A percentile compares a stretch with the other conserved stretches of the same genome.
These are phyloP conservation scores for Sphaeramia orbicularis DNA, from an alignment of 2,797 vertebrate genomes.

Conservation along the genomic window DNA sequence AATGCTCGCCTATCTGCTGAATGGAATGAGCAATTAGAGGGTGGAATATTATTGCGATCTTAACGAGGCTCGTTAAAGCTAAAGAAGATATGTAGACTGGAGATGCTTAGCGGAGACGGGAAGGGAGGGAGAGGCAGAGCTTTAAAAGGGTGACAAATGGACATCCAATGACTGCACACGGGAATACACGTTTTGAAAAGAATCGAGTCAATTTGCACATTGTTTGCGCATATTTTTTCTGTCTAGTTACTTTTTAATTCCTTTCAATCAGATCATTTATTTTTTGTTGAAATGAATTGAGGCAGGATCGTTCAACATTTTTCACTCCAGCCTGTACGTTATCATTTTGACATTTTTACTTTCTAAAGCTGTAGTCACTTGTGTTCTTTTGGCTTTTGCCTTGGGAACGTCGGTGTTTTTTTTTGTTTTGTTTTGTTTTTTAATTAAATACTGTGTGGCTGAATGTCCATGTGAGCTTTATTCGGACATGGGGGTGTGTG, in stretches of 20 bases:
- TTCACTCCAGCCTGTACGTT: slow-evolving; percentile 7
- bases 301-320: slow-evolving; percentile 30
- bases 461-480: slow-evolving; percentile 14
- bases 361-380: slow-evolving; percentile 30
- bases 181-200: slow-evolving; percentile 84
- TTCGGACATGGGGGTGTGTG: slow-evolving; percentile 33
- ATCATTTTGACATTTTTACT: slow-evolving; percentile 38
- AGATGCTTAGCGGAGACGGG: slow-evolving; percentile 77
- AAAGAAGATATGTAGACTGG: slow-evolving; percentile 89
- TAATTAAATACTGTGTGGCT: background rate
- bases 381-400: background rate
- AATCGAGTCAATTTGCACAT: slow-evolving; percentile 87
- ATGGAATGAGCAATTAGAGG: slow-evolving; percentile 96
- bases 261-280: slow-evolving; percentile 83
- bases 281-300: slow-evolving; percentile 78
- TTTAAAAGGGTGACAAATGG: slow-evolving; percentile 86
- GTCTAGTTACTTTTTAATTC: slow-evolving; percentile 76
- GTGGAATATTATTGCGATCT: slow-evolving; percentile 94
- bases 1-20: slow-evolving; percentile 91
- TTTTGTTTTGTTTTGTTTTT: background rate
- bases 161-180: slow-evolving; percentile 78
- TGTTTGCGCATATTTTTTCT: slow-evolving; percentile 85
- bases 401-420: slow-evolving; percentile 9
- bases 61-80: slow-evolving; percentile 91
- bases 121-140: slow-evolving; percentile 74